phyloP scores from a whole-genome alignment of 2,888 invertebrate genomes.

The Acleris laterana region DNA sequence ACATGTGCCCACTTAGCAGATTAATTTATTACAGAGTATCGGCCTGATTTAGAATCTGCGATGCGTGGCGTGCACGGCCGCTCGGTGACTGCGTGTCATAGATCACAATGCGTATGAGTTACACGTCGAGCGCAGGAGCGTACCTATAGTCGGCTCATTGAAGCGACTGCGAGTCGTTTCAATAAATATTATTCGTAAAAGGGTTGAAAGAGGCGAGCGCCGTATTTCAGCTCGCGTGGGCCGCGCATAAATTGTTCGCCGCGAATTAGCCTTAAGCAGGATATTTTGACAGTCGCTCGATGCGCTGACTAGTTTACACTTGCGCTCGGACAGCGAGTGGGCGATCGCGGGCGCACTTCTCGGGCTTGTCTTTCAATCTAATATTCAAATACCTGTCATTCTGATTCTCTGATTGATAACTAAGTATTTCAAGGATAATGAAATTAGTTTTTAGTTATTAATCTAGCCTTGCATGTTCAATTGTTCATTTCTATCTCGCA shows the following conservation, averaged over 20 bases:
- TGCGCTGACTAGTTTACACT: slow-evolving; percentile 65
- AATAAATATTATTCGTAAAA: slow-evolving; percentile 79
- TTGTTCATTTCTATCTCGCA: no score
- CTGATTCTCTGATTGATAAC: slow-evolving; percentile 21
- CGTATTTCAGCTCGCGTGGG: slow-evolving; percentile 77
- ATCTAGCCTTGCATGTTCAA: no score
- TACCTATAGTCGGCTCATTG: slow-evolving; percentile 59
- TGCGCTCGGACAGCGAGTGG: slow-evolving; percentile 44
- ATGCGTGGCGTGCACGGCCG: slow-evolving; percentile 56
- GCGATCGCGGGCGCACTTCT: slow-evolving; percentile 26
- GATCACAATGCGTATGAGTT: slow-evolving; percentile 70
- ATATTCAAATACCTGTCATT: slow-evolving; percentile 26
- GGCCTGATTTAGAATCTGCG: slow-evolving; percentile 52
- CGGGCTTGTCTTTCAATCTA: slow-evolving; percentile 30
- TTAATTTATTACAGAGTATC: slow-evolving; percentile 16
- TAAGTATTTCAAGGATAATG: slow-evolving; percentile 3
- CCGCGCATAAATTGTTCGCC: slow-evolving; percentile 73
- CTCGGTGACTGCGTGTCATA: slow-evolving; percentile 61
- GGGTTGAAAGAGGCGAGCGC: slow-evolving; percentile 74
- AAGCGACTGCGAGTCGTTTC: slow-evolving; percentile 65
- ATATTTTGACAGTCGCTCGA: slow-evolving; percentile 72
- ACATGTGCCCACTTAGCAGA: slow-evolving; percentile 13
- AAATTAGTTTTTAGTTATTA: no score
- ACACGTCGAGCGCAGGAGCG: slow-evolving; percentile 61
- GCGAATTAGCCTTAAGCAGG: slow-evolving; percentile 75